A percentile compares a stretch with the other conserved stretches of the same genome.
These are phyloP conservation scores for Clarias magur DNA, from an alignment of 2,113 vertebrate genomes.

Conservation along the genomic window DNA sequence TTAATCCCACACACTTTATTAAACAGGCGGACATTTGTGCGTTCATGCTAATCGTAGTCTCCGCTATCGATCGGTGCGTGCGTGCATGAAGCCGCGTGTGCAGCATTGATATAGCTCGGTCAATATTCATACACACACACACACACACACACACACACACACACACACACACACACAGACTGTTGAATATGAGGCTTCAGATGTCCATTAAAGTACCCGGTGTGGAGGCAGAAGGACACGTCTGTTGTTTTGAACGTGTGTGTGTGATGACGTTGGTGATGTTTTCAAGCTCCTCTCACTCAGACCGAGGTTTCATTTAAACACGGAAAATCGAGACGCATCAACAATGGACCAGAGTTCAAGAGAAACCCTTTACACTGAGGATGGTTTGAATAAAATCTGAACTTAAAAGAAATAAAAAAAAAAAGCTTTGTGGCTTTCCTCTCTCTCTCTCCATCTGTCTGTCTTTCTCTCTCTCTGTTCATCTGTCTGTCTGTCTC, in stretches of 20 bases:
- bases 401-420: too few species aligned
- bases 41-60: conserved; percentile 59
- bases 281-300: background rate
- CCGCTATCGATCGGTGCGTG: conserved; percentile 55
- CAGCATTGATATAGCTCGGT: conserved; percentile 23
- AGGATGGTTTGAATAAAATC: too few species aligned
- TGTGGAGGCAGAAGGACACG: background rate
- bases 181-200: conserved; percentile 23
- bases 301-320: background rate
- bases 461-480: background rate
- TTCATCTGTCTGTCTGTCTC: background rate
- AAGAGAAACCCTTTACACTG: background rate
- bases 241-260: background rate
- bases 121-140: conserved; percentile 35
- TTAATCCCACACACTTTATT: conserved; percentile 49
- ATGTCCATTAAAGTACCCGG: conserved; percentile 13
- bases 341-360: background rate
- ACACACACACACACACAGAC: conserved; percentile 31
- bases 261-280: background rate
- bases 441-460: too few species aligned
- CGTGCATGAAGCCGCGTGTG: conserved; percentile 18
- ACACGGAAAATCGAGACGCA: background rate
- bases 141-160: conserved; percentile 15
- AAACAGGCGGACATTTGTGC: conserved; percentile 57
- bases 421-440: background rate